Evolutionary conservation across 2,113 vertebrate species (phyloP).

Genomic region (Nycticebus coucang): DNA sequence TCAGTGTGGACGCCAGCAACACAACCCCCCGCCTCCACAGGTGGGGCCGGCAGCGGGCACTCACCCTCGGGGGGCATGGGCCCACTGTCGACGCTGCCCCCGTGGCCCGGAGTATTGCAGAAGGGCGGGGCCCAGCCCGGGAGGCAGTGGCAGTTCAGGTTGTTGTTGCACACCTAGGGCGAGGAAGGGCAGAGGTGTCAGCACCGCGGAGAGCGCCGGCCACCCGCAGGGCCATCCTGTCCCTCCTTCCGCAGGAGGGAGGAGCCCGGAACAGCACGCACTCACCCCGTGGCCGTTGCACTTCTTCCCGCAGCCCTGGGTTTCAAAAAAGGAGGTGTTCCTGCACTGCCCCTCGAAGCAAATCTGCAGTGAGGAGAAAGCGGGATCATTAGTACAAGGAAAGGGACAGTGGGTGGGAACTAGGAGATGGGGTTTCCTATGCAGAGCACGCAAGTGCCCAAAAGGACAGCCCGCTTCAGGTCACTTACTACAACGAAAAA

Average conservation of each 20-base stretch:
- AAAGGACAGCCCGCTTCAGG: neutral
- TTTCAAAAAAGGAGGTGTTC: constrained; percentile 92
- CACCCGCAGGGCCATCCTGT: neutral
- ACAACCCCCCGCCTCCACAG: neutral
- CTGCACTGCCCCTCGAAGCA: constrained; percentile 96
- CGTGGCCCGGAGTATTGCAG: constrained; percentile 89
- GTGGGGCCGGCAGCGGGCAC: constrained; percentile 36
- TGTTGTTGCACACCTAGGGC: constrained; percentile 96
- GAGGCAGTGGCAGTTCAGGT: constrained; percentile 95
- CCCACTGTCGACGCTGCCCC: constrained; percentile 96
- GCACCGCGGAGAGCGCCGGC: neutral
- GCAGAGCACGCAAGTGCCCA: neutral
- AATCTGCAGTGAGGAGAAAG: constrained; percentile 85
- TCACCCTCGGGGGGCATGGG: constrained; percentile 85
- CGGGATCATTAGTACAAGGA: neutral
- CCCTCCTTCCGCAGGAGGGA: rapidly evolving
- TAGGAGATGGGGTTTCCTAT: neutral
- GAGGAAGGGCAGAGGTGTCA: neutral
- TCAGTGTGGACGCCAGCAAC: neutral
- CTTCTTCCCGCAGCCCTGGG: constrained; percentile 90
- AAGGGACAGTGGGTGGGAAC: neutral
- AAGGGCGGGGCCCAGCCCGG: constrained; percentile 93
- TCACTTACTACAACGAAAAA: neutral
- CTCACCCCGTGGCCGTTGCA: constrained; percentile 94
- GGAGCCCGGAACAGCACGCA: neutral